Conservation (phyloP, 2,797 vertebrate species). For the Bradypodion pumilum region DNA sequence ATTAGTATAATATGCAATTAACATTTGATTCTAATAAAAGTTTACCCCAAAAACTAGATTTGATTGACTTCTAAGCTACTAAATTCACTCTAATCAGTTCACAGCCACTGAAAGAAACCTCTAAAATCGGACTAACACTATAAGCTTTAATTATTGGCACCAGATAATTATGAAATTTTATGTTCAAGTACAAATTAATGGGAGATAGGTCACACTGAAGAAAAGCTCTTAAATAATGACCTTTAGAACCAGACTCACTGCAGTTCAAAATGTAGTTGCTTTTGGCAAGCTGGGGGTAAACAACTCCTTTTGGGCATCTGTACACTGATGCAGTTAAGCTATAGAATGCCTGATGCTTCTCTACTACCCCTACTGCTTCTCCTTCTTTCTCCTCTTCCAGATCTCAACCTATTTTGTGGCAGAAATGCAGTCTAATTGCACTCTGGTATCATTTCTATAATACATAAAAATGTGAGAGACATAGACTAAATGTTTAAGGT, state of each 20-base stretch:
- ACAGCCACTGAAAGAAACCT: slow-evolving; percentile 30
- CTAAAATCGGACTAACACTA: slow-evolving; percentile 32
- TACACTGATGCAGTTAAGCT: neutral
- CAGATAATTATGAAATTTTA: slow-evolving; percentile 38
- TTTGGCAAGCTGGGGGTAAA: slow-evolving; percentile 35
- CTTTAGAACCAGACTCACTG: neutral
- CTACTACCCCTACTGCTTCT: neutral
- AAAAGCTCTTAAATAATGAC: slow-evolving; percentile 32
- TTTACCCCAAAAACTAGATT: slow-evolving; percentile 31
- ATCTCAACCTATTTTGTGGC: slow-evolving; percentile 34
- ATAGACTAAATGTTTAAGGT: neutral
- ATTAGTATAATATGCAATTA: slow-evolving; percentile 46
- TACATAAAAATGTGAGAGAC: neutral
- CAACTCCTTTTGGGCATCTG: neutral
- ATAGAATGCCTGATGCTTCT: neutral
- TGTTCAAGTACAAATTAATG: slow-evolving; percentile 26
- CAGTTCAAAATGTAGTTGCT: slow-evolving; percentile 1
- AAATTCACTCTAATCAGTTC: slow-evolving; percentile 22
- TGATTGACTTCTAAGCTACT: slow-evolving; percentile 51
- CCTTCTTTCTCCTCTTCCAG: slow-evolving; percentile 30
- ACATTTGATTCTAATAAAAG: slow-evolving; percentile 27
- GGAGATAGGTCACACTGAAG: slow-evolving; percentile 24
- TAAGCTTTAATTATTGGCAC: slow-evolving; percentile 30
- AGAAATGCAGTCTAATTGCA: neutral
- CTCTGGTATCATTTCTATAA: neutral